Base-by-base conservation (phyloP, 2,797 vertebrate genomes). In the Nannoperca obscura region DNA sequence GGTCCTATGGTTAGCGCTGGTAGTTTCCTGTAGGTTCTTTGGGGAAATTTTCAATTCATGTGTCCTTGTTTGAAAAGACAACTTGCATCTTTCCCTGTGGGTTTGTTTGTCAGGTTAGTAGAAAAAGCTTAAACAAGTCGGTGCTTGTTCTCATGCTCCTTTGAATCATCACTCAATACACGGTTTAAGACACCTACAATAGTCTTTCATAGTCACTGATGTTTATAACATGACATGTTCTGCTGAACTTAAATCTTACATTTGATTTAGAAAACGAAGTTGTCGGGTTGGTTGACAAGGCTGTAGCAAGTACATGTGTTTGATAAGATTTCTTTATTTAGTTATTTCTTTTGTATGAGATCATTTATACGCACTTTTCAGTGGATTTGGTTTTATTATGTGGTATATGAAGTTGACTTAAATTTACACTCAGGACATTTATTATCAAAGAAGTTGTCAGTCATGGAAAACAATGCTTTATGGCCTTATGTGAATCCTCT, bases 61-160 rank as follows among this genome's bases (percentile, higher is more conserved):
- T 30, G 22, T 20, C 44, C 2, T 72, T 49, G 42, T 71, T 73
- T 71, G 0, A 30, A 27, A 65, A 40, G 52, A 68, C 36, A 38
- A n/a, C 20, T 50, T 44, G 32, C 20, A 38, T 79, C 6, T 62
- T 66, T 34, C 5, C 40, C 20, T 36, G 5, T 54, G 32, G 7
- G 24, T 24, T 46, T 73, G 15, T 68, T 68, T 54, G 46, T 27
- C 27, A 32, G 50, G 30, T 61, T 27, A 12, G 4, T 7, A 58
- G 27, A 17, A 81, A 74, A 59, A 2, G 6, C 15, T 57, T n/a
- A 19, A 71, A 66, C 62, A 82, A 67, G 82, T 85, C 44, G 0
- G 47, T 1, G 20, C 75, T 82, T 88, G 79, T 71, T 65, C 27
- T 60, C 12, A 1, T 67, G 74, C 68, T 84, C 52, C 30, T 66